A percentile compares a stretch with the other conserved stretches of the same genome.
These are phyloP conservation scores for Leucophenga maculata DNA, from an alignment of 2,888 invertebrate genomes.

Conservation along the genomic window DNA sequence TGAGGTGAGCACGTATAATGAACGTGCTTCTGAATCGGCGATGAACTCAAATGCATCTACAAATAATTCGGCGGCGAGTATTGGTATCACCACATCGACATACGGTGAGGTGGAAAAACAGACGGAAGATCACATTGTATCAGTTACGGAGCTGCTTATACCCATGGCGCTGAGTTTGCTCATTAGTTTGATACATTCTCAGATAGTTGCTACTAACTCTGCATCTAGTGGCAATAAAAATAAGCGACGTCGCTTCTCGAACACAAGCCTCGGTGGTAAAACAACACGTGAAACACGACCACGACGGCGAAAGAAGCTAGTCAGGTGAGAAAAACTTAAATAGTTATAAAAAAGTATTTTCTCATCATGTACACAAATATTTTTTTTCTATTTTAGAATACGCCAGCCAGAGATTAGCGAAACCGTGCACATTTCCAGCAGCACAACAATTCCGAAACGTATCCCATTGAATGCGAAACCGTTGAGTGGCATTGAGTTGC, in stretches of 20 bases:
- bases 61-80: slow-evolving; percentile 22
- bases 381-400: slow-evolving; percentile 42
- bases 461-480: slow-evolving; percentile 35
- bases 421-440: slow-evolving; percentile 38
- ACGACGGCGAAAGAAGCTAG: slow-evolving; percentile 67
- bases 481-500: slow-evolving; percentile 30
- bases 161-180: slow-evolving; percentile 83
- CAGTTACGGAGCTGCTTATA: slow-evolving; percentile 80
- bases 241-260: slow-evolving; percentile 66
- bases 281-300: slow-evolving; percentile 57
- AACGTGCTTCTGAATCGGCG: slow-evolving; percentile 9
- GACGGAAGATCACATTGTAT: slow-evolving; percentile 74
- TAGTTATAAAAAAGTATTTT: slow-evolving; percentile 1
- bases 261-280: slow-evolving; percentile 53
- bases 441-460: slow-evolving; percentile 42
- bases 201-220: slow-evolving; percentile 82
- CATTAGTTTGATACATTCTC: slow-evolving; percentile 84
- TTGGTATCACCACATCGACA: slow-evolving; percentile 39
- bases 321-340: slow-evolving; percentile 66
- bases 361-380: not conserved
- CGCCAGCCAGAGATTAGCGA: slow-evolving; percentile 60
- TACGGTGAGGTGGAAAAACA: slow-evolving; percentile 31
- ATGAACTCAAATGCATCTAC: slow-evolving; percentile 3
- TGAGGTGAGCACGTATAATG: slow-evolving; percentile 31
- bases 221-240: slow-evolving; percentile 56